A percentile compares a stretch with the other conserved stretches of the same genome.
Conservation (phyloP, 2,113 vertebrate species). For the Oxyura jamaicensis region DNA sequence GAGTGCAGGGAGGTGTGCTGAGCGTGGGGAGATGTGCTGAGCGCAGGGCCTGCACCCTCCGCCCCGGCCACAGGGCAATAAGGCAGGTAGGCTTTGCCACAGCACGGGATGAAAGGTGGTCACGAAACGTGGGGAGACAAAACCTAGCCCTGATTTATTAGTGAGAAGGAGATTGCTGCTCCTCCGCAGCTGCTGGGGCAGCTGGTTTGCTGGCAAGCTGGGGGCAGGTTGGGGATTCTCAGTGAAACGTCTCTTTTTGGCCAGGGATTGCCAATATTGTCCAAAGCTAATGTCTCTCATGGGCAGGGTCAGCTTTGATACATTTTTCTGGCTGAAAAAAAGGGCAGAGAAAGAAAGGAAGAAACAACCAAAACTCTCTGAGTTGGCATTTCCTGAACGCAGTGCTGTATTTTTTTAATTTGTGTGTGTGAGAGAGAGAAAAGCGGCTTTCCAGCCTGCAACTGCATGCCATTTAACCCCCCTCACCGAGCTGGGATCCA, state of each 20-base stretch:
- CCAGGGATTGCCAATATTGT: background rate
- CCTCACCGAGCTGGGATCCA: background rate
- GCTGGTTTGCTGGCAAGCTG: background rate
- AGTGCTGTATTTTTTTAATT: background rate
- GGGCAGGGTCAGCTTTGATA: background rate
- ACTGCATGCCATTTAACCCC: background rate
- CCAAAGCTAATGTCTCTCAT: background rate
- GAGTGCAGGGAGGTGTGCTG: too few relatives aligned
- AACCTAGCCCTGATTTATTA: background rate
- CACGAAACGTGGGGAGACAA: background rate
- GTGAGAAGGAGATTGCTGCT: background rate
- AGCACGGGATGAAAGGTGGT: rapidly evolving
- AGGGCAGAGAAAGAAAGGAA: background rate
- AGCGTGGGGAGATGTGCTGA: too few relatives aligned
- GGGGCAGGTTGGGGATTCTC: background rate
- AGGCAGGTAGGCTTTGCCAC: background rate
- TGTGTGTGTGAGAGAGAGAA: conserved; percentile 3
- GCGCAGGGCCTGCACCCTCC: background rate
- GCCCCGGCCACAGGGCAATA: rapidly evolving
- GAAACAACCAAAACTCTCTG: background rate
- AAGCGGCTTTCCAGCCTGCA: background rate
- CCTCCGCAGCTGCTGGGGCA: background rate
- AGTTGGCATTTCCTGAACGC: conserved; percentile 9
- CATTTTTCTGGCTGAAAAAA: background rate
- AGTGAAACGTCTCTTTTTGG: background rate